Conservation (phyloP, 2,888 invertebrate species). For the Malacosoma neustria region DNA sequence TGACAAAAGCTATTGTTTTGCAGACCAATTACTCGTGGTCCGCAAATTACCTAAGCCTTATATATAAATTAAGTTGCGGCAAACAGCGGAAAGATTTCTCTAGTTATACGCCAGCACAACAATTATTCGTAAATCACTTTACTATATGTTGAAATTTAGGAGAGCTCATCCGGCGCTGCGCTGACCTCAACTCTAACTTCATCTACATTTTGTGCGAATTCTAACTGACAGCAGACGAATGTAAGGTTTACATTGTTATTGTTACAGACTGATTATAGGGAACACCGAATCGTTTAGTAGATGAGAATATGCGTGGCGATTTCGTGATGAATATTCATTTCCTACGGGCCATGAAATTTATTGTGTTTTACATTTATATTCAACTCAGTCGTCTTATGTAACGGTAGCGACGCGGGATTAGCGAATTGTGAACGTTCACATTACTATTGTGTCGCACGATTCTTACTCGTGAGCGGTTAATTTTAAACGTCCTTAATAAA, state of each 20-base stretch:
- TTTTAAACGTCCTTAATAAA: conserved; percentile 52
- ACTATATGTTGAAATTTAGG: conserved; percentile 76
- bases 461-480: conserved; percentile 50
- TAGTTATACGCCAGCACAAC: conserved; percentile 74
- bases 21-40: conserved; percentile 69
- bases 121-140: conserved; percentile 76
- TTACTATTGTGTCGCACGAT: conserved; percentile 55
- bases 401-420: conserved; percentile 73
- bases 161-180: conserved; percentile 47
- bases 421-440: conserved; percentile 69
- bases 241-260: conserved; percentile 53
- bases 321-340: conserved; percentile 76
- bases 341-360: conserved; percentile 76
- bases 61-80: conserved; percentile 73
- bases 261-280: conserved; percentile 32
- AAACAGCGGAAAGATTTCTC: conserved; percentile 75
- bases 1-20: conserved; percentile 75
- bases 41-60: conserved; percentile 75
- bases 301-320: conserved; percentile 75
- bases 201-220: conserved; percentile 33
- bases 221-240: conserved; percentile 33
- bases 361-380: conserved; percentile 76
- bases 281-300: conserved; percentile 60
- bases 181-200: conserved; percentile 46
- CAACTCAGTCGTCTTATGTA: conserved; percentile 73